phyloP scores from a whole-genome alignment of 2,888 invertebrate species.

The Leucophora obtusa region DNA sequence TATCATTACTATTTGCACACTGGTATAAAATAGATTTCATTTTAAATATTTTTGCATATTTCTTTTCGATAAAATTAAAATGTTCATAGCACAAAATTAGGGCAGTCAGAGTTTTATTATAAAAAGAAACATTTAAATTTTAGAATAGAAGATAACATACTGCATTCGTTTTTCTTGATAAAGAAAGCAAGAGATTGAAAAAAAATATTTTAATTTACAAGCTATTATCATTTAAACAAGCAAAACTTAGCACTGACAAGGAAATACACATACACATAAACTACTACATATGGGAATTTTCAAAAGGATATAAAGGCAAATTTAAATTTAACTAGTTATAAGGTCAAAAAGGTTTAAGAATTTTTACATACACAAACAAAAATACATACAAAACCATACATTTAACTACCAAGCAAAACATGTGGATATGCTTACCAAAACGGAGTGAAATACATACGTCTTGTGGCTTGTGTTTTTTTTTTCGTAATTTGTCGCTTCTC shows the following conservation, averaged over 20 bases:
- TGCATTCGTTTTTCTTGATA: neutral
- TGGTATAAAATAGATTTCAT: no score
- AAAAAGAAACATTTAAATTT: neutral
- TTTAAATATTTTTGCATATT: no score
- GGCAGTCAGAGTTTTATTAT: no score
- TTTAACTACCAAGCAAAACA: neutral
- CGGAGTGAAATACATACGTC: no score
- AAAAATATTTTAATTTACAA: conserved; percentile 59
- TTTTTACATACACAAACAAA: neutral
- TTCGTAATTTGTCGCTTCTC: no score
- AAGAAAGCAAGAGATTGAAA: neutral
- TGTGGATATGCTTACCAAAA: neutral
- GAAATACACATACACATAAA: neutral
- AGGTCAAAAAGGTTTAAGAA: conserved; percentile 33
- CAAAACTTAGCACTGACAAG: conserved; percentile 31
- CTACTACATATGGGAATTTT: neutral
- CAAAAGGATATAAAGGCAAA: conserved; percentile 29
- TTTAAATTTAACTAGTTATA: conserved; percentile 53
- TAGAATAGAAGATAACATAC: neutral
- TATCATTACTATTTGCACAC: no score
- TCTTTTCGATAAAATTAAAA: no score
- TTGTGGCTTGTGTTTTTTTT: no score
- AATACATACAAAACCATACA: neutral
- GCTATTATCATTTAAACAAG: conserved; percentile 52
- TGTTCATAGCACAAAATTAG: no score